Percentiles rank a stretch among this genome's conserved stretches.
phyloP scores from a whole-genome alignment of 2,888 invertebrate genomes.

The Lysandra bellargus region DNA sequence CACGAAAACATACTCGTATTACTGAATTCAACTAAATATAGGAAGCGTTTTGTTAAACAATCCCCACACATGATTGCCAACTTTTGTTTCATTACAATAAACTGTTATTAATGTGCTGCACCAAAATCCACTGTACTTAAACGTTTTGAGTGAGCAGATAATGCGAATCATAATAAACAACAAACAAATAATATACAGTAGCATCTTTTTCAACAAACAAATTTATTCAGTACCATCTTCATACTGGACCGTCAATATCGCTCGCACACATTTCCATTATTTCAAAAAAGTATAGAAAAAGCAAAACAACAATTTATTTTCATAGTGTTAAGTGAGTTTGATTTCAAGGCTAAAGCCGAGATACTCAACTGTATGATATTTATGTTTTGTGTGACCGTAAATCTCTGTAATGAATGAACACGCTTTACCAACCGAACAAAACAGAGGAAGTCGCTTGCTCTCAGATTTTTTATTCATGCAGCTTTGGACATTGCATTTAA shows the following conservation, averaged over 20 bases:
- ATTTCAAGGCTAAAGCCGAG: not conserved
- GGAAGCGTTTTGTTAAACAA: not conserved
- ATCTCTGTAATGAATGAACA: constrained; percentile 34
- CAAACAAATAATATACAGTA: not conserved
- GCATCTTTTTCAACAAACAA: not conserved
- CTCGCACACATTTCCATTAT: not conserved
- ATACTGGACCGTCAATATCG: not conserved
- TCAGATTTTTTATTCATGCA: constrained; percentile 20
- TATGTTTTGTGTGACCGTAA: constrained; percentile 30
- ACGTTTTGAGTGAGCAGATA: constrained; percentile 9
- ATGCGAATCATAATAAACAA: not conserved
- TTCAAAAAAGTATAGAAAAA: not conserved
- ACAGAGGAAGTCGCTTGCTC: constrained; percentile 2
- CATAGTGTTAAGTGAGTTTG: not conserved
- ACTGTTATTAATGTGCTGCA: not conserved
- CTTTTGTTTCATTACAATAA: not conserved
- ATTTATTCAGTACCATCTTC: not conserved
- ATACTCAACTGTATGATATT: not conserved
- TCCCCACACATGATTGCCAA: not conserved
- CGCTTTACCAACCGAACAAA: constrained; percentile 32
- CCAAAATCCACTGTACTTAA: constrained; percentile 6
- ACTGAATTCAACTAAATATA: too few species aligned
- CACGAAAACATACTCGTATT: too few species aligned
- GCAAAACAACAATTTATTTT: not conserved
- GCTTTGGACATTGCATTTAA: constrained; percentile 19